phyloP scores from a whole-genome alignment of 2,797 vertebrate genomes.

The Brachyrhaphis roseni region DNA sequence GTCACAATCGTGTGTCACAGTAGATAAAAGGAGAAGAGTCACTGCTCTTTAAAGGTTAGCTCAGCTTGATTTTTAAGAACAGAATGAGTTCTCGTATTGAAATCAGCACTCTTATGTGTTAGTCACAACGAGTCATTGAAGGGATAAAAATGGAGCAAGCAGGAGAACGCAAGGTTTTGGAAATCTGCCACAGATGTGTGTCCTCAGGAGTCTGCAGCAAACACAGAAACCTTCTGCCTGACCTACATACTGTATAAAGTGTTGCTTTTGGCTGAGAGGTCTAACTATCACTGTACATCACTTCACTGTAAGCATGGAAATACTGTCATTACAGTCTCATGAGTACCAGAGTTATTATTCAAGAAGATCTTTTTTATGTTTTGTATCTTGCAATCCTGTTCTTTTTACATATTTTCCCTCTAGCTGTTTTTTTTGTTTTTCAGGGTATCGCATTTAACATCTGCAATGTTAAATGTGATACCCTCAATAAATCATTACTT shows the following conservation, averaged over 20 bases:
- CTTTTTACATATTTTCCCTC: not conserved
- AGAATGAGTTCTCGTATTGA: constrained; percentile 8
- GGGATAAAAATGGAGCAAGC: constrained; percentile 20
- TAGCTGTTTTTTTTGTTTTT: not conserved
- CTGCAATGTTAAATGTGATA: too few species aligned
- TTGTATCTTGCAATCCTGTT: not conserved
- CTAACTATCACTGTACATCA: constrained; percentile 18
- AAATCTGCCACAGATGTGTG: constrained; percentile 55
- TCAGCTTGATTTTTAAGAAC: not conserved
- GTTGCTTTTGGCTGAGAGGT: constrained; percentile 39
- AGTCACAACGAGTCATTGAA: constrained; percentile 7
- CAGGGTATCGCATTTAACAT: not conserved
- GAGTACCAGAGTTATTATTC: not conserved
- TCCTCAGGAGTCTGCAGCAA: constrained; percentile 52
- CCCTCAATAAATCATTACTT: too few species aligned
- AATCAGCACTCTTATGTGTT: constrained; percentile 1
- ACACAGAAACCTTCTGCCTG: constrained; percentile 44
- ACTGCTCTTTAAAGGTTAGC: constrained; percentile 5
- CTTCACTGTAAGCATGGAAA: constrained; percentile 14
- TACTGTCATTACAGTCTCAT: not conserved
- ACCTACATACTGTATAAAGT: constrained; percentile 60
- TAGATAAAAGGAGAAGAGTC: constrained; percentile 5
- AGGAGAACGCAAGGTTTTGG: constrained; percentile 28
- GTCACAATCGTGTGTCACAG: constrained; percentile 17
- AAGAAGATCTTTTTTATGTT: constrained; percentile 1